Conservation (phyloP, 2,113 vertebrate species). For the Chascanopsetta lugubris region DNA sequence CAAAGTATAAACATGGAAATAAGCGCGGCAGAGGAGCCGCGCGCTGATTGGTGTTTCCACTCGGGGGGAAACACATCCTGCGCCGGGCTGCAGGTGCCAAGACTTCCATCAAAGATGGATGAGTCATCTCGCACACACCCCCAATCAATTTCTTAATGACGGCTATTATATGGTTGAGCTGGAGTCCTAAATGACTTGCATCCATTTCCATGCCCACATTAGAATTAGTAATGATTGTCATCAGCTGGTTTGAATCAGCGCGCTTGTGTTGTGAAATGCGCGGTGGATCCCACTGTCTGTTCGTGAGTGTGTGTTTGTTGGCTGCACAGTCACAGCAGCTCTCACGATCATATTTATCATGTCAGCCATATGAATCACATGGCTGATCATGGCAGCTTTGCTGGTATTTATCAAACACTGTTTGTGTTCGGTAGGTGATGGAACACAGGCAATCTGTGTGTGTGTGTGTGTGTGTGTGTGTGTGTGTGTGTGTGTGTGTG, state of each 20-base stretch:
- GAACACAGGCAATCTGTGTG: too few relatives aligned
- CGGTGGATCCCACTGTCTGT: background rate
- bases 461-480: too few relatives aligned
- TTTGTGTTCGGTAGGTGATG: background rate
- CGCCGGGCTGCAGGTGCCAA: constrained; percentile 45
- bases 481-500: too few relatives aligned
- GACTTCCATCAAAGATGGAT: constrained; percentile 40
- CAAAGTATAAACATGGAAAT: constrained; percentile 19
- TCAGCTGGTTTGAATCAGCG: constrained; percentile 32
- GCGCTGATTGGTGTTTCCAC: constrained; percentile 22
- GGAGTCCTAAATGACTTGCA: constrained; percentile 34
- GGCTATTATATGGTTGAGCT: constrained; percentile 51
- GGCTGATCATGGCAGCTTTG: constrained; percentile 1
- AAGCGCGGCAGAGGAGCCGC: constrained; percentile 16
- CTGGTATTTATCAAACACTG: constrained; percentile 8
- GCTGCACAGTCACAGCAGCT: background rate
- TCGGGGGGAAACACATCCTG: constrained; percentile 29
- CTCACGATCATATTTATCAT: constrained; percentile 8
- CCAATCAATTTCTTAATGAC: constrained; percentile 58
- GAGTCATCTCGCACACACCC: constrained; percentile 28
- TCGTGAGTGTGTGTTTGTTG: background rate
- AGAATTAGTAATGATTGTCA: constrained; percentile 34
- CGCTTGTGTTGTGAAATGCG: background rate
- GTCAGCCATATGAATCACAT: background rate
- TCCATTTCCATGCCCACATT: constrained; percentile 27